phyloP scores from a whole-genome alignment of 2,113 vertebrate genomes.

The Pica pica region DNA sequence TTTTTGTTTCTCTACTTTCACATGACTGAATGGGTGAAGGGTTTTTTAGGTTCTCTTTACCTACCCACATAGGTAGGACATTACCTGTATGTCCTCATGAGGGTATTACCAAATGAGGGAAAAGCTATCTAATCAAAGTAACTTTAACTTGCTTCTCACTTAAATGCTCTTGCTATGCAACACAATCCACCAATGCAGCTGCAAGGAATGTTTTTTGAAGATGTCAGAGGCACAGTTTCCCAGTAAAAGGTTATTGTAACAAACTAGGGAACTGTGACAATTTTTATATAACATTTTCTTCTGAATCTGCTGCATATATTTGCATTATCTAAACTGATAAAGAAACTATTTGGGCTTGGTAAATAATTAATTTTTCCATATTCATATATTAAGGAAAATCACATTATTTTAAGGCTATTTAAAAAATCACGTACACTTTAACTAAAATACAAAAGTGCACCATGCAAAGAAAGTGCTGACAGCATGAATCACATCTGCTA shows the following conservation, averaged over 20 bases:
- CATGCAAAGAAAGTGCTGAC: background rate
- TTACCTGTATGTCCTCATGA: background rate
- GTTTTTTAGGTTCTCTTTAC: background rate
- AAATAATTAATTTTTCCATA: background rate
- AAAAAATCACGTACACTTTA: background rate
- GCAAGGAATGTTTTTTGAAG: background rate
- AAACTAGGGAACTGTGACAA: background rate
- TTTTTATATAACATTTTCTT: background rate
- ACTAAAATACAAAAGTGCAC: background rate
- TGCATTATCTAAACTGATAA: background rate
- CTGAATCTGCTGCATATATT: background rate
- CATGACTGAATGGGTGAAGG: background rate
- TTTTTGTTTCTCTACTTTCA: background rate
- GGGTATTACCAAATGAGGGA: background rate
- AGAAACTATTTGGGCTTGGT: background rate
- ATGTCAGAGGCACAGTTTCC: background rate
- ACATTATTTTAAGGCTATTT: background rate
- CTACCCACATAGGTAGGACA: background rate
- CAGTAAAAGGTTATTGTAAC: background rate
- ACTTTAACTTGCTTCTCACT: background rate
- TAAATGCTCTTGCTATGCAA: background rate
- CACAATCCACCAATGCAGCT: background rate
- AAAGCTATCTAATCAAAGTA: background rate
- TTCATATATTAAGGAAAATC: background rate
- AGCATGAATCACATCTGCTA: background rate